Percentiles rank a stretch among this genome's conserved stretches.
These are phyloP conservation scores for Morone chrysops DNA, from an alignment of 2,113 vertebrate genomes.

Conservation along the genomic window DNA sequence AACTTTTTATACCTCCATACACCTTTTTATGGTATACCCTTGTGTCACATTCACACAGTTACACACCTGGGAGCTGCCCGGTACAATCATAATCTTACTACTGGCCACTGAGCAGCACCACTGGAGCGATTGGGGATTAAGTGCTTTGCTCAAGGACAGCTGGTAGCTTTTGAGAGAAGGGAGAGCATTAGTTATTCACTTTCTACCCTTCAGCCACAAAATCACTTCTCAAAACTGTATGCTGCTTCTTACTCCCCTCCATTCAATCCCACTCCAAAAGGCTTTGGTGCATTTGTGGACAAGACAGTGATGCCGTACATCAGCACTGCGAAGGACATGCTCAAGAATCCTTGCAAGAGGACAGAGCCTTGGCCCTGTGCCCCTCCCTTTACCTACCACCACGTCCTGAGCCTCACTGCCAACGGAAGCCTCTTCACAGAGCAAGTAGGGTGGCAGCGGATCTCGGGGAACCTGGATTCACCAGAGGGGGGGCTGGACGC, in stretches of 20 bases:
- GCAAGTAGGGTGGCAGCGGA: constrained; percentile 42
- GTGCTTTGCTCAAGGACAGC: constrained; percentile 64
- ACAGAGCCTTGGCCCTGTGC: constrained; percentile 20
- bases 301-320: constrained; percentile 51
- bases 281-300: constrained; percentile 51
- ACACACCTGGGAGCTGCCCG: constrained; percentile 51
- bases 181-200: constrained; percentile 51
- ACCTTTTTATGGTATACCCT: constrained; percentile 16
- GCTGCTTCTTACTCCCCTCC: constrained; percentile 2
- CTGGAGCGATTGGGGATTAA: constrained; percentile 56
- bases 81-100: constrained; percentile 53
- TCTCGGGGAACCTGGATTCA: constrained; percentile 64
- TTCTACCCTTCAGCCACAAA: constrained; percentile 37
- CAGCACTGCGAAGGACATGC: constrained; percentile 39
- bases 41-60: constrained; percentile 44
- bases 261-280: constrained; percentile 43
- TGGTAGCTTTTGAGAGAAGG: constrained; percentile 22
- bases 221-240: constrained; percentile 52
- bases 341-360: constrained; percentile 30
- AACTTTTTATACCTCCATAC: background rate
- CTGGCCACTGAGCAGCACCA: constrained; percentile 42
- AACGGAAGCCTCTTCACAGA: constrained; percentile 56
- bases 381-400: constrained; percentile 50
- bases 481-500: constrained; percentile 52
- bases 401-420: constrained; percentile 52